Conservation (phyloP, 2,797 vertebrate species). For the Clarias platycephalus region DNA sequence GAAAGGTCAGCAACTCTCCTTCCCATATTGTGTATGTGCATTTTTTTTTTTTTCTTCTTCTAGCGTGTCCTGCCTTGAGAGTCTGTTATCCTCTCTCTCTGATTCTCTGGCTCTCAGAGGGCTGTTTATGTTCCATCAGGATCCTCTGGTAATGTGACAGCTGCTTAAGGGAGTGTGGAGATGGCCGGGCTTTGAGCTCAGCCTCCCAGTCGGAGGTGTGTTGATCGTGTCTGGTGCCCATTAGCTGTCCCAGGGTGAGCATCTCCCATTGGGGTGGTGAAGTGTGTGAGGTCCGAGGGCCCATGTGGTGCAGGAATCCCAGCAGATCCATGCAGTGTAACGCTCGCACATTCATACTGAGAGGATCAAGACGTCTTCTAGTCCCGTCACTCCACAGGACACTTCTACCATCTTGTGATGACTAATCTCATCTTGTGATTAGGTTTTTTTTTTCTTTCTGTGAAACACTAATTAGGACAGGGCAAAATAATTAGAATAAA, state of each 20-base stretch:
- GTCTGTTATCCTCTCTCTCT: constrained; percentile 28
- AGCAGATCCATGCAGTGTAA: not conserved
- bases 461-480: not conserved
- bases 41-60: constrained; percentile 5
- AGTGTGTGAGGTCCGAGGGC: constrained; percentile 32
- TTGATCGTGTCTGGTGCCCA: constrained; percentile 51
- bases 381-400: constrained; percentile 1
- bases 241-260: constrained; percentile 51
- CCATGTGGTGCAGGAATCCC: constrained; percentile 42
- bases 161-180: constrained; percentile 46
- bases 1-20: constrained; percentile 37
- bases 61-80: constrained; percentile 28
- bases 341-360: constrained; percentile 9
- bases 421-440: no score
- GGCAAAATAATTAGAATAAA: not conserved
- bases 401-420: not conserved
- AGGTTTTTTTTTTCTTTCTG: not conserved
- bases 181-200: constrained; percentile 34
- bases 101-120: constrained; percentile 32
- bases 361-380: constrained; percentile 1
- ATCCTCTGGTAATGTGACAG: constrained; percentile 45
- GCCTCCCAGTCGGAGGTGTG: constrained; percentile 46
- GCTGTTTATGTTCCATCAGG: constrained; percentile 52
- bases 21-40: constrained; percentile 22
- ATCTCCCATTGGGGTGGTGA: constrained; percentile 23